Percentiles rank a stretch among this genome's conserved stretches.
phyloP scores from a whole-genome alignment of 2,888 invertebrate species.

The Criorhina ranunculi region DNA sequence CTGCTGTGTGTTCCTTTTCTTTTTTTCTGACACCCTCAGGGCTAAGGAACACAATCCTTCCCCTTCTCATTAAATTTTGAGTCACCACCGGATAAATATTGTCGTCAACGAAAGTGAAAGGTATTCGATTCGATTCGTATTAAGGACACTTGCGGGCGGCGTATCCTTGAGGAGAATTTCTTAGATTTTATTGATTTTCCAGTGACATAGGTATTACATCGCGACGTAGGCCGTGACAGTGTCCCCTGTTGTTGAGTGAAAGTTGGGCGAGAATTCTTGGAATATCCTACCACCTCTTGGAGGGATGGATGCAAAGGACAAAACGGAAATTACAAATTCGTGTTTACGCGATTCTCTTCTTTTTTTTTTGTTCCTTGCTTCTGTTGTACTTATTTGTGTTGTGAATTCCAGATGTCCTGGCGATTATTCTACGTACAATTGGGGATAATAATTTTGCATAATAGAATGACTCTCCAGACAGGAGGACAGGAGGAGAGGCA shows the following conservation, averaged over 20 bases:
- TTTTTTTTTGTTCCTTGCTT: background rate
- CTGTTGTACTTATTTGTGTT: background rate
- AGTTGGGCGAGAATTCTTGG: conserved; percentile 51
- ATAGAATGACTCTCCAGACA: conserved; percentile 31
- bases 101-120: conserved; percentile 50
- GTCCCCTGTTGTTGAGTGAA: conserved; percentile 48
- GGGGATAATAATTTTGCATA: conserved; percentile 31
- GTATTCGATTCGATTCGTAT: conserved; percentile 36
- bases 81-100: conserved; percentile 42
- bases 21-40: conserved; percentile 24
- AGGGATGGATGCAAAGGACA: conserved; percentile 10
- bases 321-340: conserved; percentile 58
- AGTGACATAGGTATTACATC: conserved; percentile 15
- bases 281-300: conserved; percentile 4
- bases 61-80: conserved; percentile 21
- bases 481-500: conserved; percentile 15
- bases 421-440: background rate
- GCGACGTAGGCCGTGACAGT: conserved; percentile 22
- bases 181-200: conserved; percentile 61
- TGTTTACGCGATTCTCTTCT: conserved; percentile 38
- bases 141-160: conserved; percentile 46
- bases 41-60: conserved; percentile 16
- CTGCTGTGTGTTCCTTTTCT: background rate
- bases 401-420: conserved; percentile 25
- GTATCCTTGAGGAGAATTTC: conserved; percentile 22